Percentiles rank a stretch among this genome's conserved stretches.
Evolutionary conservation across 2,113 vertebrate species (phyloP).

Genomic region (Recurvirostra avosetta): DNA sequence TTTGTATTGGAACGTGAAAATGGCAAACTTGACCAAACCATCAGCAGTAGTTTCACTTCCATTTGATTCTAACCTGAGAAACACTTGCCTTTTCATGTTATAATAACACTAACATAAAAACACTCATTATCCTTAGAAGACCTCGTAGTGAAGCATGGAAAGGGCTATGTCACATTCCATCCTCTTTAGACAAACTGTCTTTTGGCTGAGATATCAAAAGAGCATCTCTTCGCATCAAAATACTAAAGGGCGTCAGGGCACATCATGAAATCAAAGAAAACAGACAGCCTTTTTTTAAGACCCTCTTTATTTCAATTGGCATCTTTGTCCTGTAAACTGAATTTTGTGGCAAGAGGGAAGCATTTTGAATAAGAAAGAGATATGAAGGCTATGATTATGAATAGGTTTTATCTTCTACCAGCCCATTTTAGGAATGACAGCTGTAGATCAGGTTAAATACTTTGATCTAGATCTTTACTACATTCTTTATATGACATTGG

Average conservation of each 20-base stretch:
- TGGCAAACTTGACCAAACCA: neutral
- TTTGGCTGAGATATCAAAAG: neutral
- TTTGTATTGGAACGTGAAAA: neutral
- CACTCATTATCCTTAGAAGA: neutral
- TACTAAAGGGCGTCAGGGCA: neutral
- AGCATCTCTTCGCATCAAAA: neutral
- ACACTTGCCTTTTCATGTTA: neutral
- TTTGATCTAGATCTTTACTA: neutral
- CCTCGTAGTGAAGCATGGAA: neutral
- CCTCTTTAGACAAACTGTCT: neutral
- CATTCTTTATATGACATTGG: neutral
- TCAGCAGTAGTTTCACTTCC: neutral
- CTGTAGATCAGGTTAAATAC: neutral
- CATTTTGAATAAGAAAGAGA: neutral
- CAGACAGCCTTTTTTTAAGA: neutral
- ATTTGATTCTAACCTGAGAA: neutral
- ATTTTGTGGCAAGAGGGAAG: fast-evolving
- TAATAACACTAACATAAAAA: neutral
- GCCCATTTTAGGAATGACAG: neutral
- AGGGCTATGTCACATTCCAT: neutral
- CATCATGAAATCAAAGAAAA: neutral
- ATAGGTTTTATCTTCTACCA: neutral
- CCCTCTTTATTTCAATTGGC: neutral
- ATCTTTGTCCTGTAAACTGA: neutral
- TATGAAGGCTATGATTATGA: neutral